Percentiles rank a stretch among this genome's conserved stretches.
These are phyloP conservation scores for Macrotis lagotis DNA, from an alignment of 2,113 vertebrate genomes.

Conservation along the genomic window DNA sequence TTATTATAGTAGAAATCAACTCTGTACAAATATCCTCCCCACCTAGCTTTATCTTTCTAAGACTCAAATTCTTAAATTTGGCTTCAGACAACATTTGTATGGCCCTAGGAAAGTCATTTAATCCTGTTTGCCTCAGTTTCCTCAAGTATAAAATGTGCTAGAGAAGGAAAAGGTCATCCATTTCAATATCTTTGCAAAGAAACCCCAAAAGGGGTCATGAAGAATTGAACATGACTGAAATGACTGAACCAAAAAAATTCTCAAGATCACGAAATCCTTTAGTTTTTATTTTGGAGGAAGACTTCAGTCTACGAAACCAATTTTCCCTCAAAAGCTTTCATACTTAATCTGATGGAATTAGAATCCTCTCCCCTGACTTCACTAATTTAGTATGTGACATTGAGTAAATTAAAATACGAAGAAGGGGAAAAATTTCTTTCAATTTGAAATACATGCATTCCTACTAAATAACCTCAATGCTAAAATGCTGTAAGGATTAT, in stretches of 20 bases:
- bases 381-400: not conserved
- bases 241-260: not conserved
- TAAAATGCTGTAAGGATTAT: not conserved
- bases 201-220: not conserved
- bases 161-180: not conserved
- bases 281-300: slow-evolving; percentile 33
- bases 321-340: slow-evolving; percentile 42
- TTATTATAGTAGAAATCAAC: not conserved
- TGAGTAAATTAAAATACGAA: not conserved
- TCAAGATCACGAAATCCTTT: slow-evolving; percentile 19
- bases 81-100: not conserved
- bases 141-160: not conserved
- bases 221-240: not conserved
- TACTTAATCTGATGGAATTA: slow-evolving; percentile 27
- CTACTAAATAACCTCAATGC: not conserved
- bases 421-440: rapidly evolving
- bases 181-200: not conserved
- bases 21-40: not conserved
- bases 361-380: not conserved
- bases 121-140: not conserved
- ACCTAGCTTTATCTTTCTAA: not conserved
- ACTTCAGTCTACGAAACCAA: slow-evolving; percentile 39
- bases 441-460: not conserved
- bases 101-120: not conserved
- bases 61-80: not conserved